Conservation (phyloP, 2,113 vertebrate genomes). For the Neofelis nebulosa region DNA sequence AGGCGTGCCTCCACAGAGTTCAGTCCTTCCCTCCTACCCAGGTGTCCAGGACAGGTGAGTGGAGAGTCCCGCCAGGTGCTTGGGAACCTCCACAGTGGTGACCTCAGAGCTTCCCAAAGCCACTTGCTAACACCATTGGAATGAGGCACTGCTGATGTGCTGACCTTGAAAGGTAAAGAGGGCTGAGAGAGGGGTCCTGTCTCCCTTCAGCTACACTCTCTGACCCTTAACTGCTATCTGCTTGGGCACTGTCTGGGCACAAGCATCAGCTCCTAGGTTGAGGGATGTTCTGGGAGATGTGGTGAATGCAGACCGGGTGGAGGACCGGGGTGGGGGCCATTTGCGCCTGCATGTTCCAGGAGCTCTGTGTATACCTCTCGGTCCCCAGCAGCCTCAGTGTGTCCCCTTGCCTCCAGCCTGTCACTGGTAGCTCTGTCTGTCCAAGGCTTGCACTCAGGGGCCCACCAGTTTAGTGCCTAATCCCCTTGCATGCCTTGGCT, state of each 20-base stretch:
- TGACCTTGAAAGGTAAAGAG: neutral
- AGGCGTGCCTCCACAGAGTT: neutral
- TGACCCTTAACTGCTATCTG: neutral
- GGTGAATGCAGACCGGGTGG: neutral
- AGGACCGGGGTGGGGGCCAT: neutral
- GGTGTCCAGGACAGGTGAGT: neutral
- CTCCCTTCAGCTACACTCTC: neutral
- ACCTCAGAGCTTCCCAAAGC: slow-evolving; percentile 71
- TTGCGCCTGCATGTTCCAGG: neutral
- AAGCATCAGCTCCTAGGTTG: neutral
- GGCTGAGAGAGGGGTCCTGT: neutral
- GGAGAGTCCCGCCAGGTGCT: slow-evolving; percentile 67
- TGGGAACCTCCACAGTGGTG: slow-evolving; percentile 6
- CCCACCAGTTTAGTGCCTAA: neutral
- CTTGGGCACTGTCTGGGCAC: neutral
- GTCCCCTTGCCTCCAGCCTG: neutral
- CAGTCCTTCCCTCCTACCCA: neutral
- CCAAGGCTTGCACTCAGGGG: neutral
- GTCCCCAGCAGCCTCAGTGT: neutral
- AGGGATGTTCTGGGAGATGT: neutral
- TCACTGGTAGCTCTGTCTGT: neutral
- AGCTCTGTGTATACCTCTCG: neutral
- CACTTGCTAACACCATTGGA: slow-evolving; percentile 53
- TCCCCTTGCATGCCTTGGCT: neutral
- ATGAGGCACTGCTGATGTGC: neutral